These are phyloP conservation scores for Campylorhamphus procurvoides DNA, from an alignment of 2,113 vertebrate species.

Conservation along the genomic window DNA sequence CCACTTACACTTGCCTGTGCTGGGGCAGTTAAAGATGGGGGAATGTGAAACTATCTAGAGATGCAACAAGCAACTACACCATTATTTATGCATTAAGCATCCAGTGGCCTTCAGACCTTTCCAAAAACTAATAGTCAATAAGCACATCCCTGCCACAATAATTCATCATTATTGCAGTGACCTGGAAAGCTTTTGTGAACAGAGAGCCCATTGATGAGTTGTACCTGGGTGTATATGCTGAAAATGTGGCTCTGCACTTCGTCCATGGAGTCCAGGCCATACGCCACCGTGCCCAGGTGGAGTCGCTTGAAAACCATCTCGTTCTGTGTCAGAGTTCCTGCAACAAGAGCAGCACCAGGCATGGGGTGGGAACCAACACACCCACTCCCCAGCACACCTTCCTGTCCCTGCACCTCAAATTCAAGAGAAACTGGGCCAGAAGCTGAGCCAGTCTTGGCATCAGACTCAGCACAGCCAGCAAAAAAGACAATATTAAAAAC, in stretches of 20 bases:
- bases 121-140: background rate
- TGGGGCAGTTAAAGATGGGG: background rate
- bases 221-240: conserved; percentile 95
- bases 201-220: background rate
- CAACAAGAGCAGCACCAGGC: background rate
- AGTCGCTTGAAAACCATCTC: conserved; percentile 98
- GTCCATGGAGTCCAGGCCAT: conserved; percentile 97
- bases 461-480: background rate
- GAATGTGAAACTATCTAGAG: background rate
- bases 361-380: fast-evolving
- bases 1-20: background rate
- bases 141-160: background rate
- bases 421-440: background rate
- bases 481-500: background rate
- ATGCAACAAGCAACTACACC: background rate
- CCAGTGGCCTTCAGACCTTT: background rate
- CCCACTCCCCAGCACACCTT: background rate
- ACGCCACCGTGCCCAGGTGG: conserved; percentile 94
- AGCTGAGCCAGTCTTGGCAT: background rate
- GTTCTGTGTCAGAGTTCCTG: conserved; percentile 96
- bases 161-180: background rate
- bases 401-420: background rate
- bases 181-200: background rate
- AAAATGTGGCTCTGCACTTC: conserved; percentile 98
- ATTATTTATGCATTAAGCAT: background rate